Evolutionary conservation across 1,140 invertebrate genomes (phyloP).

Genomic region (Eriosoma lanigerum): DNA sequence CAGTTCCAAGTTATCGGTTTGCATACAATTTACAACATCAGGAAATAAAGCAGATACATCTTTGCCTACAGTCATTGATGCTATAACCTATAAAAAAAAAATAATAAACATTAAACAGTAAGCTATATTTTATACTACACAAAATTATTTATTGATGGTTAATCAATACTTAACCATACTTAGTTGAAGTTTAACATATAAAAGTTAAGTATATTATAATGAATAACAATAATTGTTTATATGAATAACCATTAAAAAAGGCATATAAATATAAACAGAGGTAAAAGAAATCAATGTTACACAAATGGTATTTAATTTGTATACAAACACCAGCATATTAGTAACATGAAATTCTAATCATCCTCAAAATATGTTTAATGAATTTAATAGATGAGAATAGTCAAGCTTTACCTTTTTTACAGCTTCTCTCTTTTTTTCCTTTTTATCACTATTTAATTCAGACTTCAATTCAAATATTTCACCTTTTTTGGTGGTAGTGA

Average conservation of each 20-base stretch:
- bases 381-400: no score
- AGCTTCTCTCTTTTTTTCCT: constrained; percentile 99
- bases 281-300: no score
- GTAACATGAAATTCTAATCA: no score
- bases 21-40: constrained; percentile 99
- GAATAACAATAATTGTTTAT: no score
- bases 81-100: constrained; percentile 79
- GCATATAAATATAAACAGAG: no score
- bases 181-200: not conserved
- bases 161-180: no score
- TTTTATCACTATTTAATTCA: constrained; percentile 99
- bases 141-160: no score
- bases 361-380: no score
- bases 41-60: constrained; percentile 95
- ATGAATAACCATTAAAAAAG: no score
- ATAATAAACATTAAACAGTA: constrained; percentile 34
- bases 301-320: no score
- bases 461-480: constrained; percentile 99
- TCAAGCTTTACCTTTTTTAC: constrained; percentile 99
- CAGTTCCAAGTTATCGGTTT: constrained; percentile 98
- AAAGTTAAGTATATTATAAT: not conserved
- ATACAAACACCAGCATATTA: no score
- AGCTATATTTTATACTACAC: no score
- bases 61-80: constrained; percentile 99
- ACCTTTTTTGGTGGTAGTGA: constrained; percentile 99